These are phyloP conservation scores for Cryptotis parvus DNA, from an alignment of 2,113 vertebrate species.

Conservation along the genomic window DNA sequence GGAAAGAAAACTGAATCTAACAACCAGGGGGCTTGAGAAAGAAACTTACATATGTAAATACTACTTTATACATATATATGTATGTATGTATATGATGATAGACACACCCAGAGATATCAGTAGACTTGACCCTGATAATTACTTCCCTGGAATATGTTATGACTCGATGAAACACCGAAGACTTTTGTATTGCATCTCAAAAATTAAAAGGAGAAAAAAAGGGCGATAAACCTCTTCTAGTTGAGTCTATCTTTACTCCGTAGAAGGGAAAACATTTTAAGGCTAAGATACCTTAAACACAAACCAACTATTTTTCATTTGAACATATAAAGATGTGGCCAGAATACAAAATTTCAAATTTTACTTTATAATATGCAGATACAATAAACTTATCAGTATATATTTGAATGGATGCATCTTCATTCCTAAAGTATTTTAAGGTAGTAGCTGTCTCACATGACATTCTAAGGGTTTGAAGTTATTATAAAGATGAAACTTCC, in stretches of 20 bases:
- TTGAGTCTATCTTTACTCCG: background rate
- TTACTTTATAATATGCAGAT: background rate
- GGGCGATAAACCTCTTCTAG: background rate
- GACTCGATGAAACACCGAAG: background rate
- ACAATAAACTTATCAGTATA: background rate
- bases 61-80: background rate
- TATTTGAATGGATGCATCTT: background rate
- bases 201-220: background rate
- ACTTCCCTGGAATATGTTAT: background rate
- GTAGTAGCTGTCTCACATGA: background rate
- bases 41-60: background rate
- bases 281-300: background rate
- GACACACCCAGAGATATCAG: background rate
- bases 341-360: background rate
- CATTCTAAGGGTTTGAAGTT: background rate
- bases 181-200: background rate
- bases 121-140: background rate
- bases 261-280: background rate
- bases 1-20: background rate
- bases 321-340: background rate
- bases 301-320: background rate
- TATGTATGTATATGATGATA: background rate
- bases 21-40: background rate
- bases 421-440: background rate
- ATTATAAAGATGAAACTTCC: slow-evolving; percentile 23